phyloP scores from a whole-genome alignment of 1,140 invertebrate species.

The Rhynchophorus ferrugineus region DNA sequence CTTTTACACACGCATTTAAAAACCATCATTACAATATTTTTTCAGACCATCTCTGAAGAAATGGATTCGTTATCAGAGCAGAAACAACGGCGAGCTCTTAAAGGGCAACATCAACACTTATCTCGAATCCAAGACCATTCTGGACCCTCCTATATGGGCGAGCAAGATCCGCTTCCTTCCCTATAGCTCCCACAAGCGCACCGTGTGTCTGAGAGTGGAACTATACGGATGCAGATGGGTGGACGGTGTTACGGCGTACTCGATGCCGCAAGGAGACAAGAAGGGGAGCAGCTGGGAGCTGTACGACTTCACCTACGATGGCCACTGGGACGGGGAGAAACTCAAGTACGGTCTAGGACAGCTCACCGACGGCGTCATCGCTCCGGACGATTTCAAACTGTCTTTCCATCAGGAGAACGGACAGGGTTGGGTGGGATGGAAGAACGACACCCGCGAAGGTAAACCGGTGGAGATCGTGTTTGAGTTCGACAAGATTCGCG shows the following conservation, averaged over 20 bases:
- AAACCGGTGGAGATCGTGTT: slow-evolving; percentile 69
- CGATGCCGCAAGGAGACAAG: slow-evolving; percentile 73
- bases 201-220: slow-evolving; percentile 73
- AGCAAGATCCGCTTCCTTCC: slow-evolving; percentile 66
- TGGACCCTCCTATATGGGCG: slow-evolving; percentile 66
- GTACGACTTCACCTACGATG: slow-evolving; percentile 75
- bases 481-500: slow-evolving; percentile 79
- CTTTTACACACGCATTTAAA: no score
- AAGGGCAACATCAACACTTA: slow-evolving; percentile 77
- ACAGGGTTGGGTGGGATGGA: slow-evolving; percentile 88
- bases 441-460: slow-evolving; percentile 64
- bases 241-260: slow-evolving; percentile 70
- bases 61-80: slow-evolving; percentile 65
- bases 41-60: slow-evolving; percentile 51
- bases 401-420: slow-evolving; percentile 55
- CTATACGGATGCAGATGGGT: slow-evolving; percentile 65
- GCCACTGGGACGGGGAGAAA: slow-evolving; percentile 46
- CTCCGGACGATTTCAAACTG: slow-evolving; percentile 63
- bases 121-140: slow-evolving; percentile 60
- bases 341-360: slow-evolving; percentile 72
- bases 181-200: slow-evolving; percentile 61
- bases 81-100: slow-evolving; percentile 58
- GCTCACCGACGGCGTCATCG: slow-evolving; percentile 60
- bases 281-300: slow-evolving; percentile 64
- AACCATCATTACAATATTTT: no score